These are phyloP conservation scores for Lamellibrachia satsuma DNA, from an alignment of 2,888 invertebrate genomes.

Conservation along the genomic window DNA sequence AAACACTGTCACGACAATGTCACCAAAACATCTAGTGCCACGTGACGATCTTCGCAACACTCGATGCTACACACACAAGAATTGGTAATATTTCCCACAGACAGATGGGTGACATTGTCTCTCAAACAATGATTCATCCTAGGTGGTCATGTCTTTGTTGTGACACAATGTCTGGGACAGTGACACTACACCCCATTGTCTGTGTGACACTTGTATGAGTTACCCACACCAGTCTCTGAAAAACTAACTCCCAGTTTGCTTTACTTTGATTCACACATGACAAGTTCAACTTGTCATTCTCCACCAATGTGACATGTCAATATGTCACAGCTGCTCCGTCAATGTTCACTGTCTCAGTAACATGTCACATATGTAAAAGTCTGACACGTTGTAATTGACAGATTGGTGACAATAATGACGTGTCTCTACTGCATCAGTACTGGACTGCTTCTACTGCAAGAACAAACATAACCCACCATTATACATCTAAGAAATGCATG, in stretches of 20 bases:
- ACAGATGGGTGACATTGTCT: not conserved
- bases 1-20: too few species aligned
- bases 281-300: not conserved
- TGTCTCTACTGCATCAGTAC: not conserved
- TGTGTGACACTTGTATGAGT: not conserved
- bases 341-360: not conserved
- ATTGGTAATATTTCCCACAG: not conserved
- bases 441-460: not conserved
- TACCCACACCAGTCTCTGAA: not conserved
- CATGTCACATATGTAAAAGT: not conserved
- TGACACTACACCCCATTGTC: not conserved
- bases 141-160: not conserved
- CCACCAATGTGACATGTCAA: not conserved
- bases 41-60: not conserved
- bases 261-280: not conserved
- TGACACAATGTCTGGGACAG: not conserved
- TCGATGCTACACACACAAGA: not conserved
- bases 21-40: too few species aligned
- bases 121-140: not conserved
- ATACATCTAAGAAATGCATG: too few species aligned
- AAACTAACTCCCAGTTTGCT: not conserved
- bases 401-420: not conserved
- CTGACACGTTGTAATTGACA: not conserved
- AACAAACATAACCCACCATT: not conserved
- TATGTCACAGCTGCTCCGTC: not conserved